phyloP scores from a whole-genome alignment of 2,797 vertebrate genomes.

The Characodon lateralis region DNA sequence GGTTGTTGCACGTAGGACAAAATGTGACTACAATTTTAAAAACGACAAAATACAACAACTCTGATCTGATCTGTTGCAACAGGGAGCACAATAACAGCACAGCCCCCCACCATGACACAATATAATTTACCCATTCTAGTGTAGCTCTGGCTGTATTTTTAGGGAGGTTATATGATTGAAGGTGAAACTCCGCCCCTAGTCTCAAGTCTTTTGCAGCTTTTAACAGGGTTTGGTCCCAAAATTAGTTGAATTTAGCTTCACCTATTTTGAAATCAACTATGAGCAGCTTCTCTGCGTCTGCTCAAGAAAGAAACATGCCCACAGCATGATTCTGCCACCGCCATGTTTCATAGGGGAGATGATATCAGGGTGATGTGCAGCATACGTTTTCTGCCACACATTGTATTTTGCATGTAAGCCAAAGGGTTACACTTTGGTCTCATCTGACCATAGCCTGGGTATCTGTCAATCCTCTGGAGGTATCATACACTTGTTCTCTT shows the following conservation, averaged over 20 bases:
- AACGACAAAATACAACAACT: neutral
- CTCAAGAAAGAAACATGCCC: neutral
- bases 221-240: neutral
- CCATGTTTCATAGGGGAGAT: too few relatives aligned
- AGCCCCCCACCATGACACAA: neutral
- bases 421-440: neutral
- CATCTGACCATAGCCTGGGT: neutral
- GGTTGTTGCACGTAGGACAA: neutral
- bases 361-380: neutral
- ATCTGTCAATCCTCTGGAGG: neutral
- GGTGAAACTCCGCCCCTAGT: neutral
- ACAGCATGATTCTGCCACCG: neutral
- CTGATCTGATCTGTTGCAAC: too few relatives aligned
- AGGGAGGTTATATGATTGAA: neutral
- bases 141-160: neutral
- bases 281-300: neutral
- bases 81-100: neutral
- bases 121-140: neutral
- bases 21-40: neutral
- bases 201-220: neutral
- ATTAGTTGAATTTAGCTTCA: neutral
- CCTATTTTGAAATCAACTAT: neutral
- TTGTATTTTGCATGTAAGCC: neutral
- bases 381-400: neutral
- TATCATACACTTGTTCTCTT: neutral